Percentiles rank a stretch among this genome's conserved stretches.
These are phyloP conservation scores for Polietes domitor DNA, from an alignment of 2,888 invertebrate species.

Conservation along the genomic window DNA sequence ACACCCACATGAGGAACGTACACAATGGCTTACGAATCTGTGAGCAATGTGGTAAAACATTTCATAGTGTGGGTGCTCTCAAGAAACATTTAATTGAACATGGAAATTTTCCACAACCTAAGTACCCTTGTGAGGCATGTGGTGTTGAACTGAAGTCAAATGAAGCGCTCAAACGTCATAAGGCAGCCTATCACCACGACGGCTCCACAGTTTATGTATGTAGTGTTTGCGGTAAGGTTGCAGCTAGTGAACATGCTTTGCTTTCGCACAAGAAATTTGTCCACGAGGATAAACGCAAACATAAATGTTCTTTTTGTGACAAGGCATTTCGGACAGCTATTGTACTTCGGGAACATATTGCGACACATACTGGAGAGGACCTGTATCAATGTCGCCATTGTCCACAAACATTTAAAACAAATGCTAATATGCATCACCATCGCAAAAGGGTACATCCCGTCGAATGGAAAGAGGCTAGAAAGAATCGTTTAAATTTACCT, in stretches of 20 bases:
- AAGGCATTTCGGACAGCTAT: constrained; percentile 70
- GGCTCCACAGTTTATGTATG: constrained; percentile 66
- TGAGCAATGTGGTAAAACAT: constrained; percentile 67
- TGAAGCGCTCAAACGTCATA: constrained; percentile 67
- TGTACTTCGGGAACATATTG: constrained; percentile 71
- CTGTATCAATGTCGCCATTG: constrained; percentile 72
- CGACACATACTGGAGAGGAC: constrained; percentile 71
- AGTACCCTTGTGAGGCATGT: constrained; percentile 68
- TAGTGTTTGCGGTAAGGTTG: constrained; percentile 69
- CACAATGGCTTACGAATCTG: constrained; percentile 61
- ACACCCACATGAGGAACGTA: constrained; percentile 64
- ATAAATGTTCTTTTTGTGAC: constrained; percentile 69
- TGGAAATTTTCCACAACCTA: constrained; percentile 58
- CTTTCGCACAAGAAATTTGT: constrained; percentile 69
- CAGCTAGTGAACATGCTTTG: constrained; percentile 67
- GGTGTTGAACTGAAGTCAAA: constrained; percentile 66
- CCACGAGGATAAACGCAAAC: constrained; percentile 67
- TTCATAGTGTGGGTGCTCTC: constrained; percentile 57
- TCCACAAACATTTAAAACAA: constrained; percentile 71
- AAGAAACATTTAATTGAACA: constrained; percentile 62
- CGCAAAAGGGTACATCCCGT: constrained; percentile 72
- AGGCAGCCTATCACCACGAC: constrained; percentile 69
- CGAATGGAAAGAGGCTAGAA: constrained; percentile 58
- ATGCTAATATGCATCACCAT: constrained; percentile 73
- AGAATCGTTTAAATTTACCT: constrained; percentile 35